Base-by-base conservation (phyloP, 2,113 vertebrate genomes). In the Abramis brama region DNA sequence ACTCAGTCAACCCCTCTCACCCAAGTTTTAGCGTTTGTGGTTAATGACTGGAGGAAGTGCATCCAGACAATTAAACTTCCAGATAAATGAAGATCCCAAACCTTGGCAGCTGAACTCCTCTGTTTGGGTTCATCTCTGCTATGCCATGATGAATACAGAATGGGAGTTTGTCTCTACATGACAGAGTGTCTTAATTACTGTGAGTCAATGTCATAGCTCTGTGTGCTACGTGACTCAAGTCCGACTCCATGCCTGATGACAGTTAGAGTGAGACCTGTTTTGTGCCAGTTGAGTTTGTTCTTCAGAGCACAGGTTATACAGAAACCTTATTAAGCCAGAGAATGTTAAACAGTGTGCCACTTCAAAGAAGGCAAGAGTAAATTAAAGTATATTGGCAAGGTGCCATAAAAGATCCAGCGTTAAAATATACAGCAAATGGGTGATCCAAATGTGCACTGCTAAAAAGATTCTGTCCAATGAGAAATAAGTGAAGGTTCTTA, bases 171-270 rank as follows among this genome's bases (percentile, higher is more conserved):
- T 77, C 77, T 59, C 33, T 43, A 83, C 81, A 55, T 82, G 85
- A 82, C 70, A 50, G 55, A 82, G 68, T 52, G 39, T 60, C 45
- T 86, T 55, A 60, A 82, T 86, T 64, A 86, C 70, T 11, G 68
- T n/a, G 45, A 57, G 55, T 23, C 73, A 66, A 52, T 79, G 75
- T 79, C 79, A 82, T n/a, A 59, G 23, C 27, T 21, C 68, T 5
- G 8, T 43, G 30, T 6, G 50, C 30, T 71, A 83, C 68, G 21
- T 71, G 80, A 82, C 80, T 82, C 25, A 9, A 55, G 91, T 92
- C 91, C 89, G 89, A 91, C 90, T 86, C 83, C 71, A 83, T 89
- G 55, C 50, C 82, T 5, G 77, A 87, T 83, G 33, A 73, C 12
- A 12, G 47, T 55, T 25, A 52, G 36, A 80, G 23, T 25, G 23